Percentiles rank a stretch among this genome's conserved stretches.
These are phyloP conservation scores for Pheosia tremula DNA, from an alignment of 2,888 invertebrate genomes.

Conservation along the genomic window DNA sequence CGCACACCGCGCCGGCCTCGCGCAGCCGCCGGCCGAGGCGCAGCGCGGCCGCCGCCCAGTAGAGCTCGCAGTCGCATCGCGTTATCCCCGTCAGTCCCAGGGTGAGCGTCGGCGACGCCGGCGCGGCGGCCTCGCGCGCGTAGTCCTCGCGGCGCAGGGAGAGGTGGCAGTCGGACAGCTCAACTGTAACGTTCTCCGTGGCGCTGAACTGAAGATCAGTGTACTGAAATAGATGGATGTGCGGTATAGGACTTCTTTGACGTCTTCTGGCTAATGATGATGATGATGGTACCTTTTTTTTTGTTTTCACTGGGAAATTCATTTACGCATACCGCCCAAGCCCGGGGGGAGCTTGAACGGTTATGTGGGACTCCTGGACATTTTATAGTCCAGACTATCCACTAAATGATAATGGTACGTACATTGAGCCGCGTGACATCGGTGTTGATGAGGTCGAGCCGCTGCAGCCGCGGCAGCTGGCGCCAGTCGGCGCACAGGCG, in stretches of 20 bases:
- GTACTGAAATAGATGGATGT: not conserved
- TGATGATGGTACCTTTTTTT: too few relatives aligned
- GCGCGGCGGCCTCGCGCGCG: not conserved
- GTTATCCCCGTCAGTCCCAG: constrained; percentile 24
- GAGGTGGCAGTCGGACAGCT: not conserved
- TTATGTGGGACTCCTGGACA: not conserved
- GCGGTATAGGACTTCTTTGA: not conserved
- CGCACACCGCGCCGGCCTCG: not conserved
- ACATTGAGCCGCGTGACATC: not conserved
- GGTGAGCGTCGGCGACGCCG: not conserved
- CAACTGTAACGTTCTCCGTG: not conserved
- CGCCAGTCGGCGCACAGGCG: not conserved
- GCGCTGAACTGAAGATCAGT: not conserved
- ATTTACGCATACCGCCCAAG: too few relatives aligned
- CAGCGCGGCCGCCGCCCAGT: not conserved
- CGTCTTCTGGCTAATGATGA: too few relatives aligned
- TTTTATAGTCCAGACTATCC: too few relatives aligned
- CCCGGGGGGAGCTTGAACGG: too few relatives aligned
- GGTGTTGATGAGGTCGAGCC: not conserved
- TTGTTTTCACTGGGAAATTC: too few relatives aligned
- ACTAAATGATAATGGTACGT: too few relatives aligned
- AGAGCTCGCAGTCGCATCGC: constrained; percentile 14
- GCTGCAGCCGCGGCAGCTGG: not conserved
- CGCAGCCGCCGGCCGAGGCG: constrained; percentile 5
- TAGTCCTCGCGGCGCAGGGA: not conserved